Evolutionary conservation across 2,113 vertebrate species (phyloP).

Genomic region (Pseudopipra pipra): DNA sequence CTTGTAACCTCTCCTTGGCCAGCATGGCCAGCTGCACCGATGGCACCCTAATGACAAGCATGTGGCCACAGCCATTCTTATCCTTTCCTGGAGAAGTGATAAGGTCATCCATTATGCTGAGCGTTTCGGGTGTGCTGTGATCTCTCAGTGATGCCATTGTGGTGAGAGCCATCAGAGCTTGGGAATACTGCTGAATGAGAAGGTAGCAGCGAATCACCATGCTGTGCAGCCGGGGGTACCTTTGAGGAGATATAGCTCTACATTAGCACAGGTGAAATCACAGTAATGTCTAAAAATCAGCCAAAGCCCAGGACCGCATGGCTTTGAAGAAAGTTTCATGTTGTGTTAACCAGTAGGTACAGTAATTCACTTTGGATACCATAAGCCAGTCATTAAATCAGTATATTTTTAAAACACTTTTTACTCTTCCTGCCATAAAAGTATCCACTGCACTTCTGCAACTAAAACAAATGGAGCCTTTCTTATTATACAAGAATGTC

Average conservation of each 20-base stretch:
- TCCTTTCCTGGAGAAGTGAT: constrained; percentile 85
- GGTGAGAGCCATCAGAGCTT: constrained; percentile 96
- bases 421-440: neutral
- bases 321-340: neutral
- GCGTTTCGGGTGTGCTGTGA: constrained; percentile 93
- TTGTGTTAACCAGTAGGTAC: neutral
- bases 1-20: constrained; percentile 91
- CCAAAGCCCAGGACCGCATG: fast-evolving
- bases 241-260: constrained; percentile 47
- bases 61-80: constrained; percentile 88
- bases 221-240: constrained; percentile 95
- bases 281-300: neutral
- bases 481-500: neutral
- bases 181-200: constrained; percentile 97
- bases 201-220: constrained; percentile 98
- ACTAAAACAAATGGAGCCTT: neutral
- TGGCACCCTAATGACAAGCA: constrained; percentile 94
- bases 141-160: constrained; percentile 88
- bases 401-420: neutral
- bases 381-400: neutral
- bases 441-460: neutral
- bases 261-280: neutral
- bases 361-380: neutral
- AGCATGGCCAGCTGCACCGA: constrained; percentile 95
- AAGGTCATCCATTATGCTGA: constrained; percentile 94